phyloP scores from a whole-genome alignment of 2,113 vertebrate genomes.

The Cephalopterus ornatus region DNA sequence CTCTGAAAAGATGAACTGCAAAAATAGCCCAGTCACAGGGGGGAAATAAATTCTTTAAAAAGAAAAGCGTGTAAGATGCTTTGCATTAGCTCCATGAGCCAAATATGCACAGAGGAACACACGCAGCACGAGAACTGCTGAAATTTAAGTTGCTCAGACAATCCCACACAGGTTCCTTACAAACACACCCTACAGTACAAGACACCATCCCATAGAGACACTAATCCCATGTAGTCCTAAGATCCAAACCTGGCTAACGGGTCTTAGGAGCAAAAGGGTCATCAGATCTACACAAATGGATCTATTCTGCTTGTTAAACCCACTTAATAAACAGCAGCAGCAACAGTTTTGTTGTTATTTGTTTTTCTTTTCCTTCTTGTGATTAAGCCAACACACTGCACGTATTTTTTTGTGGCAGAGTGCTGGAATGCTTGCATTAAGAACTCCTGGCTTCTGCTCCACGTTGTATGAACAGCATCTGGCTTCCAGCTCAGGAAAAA shows the following conservation, averaged over 20 bases:
- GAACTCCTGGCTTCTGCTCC: not conserved
- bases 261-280: not conserved
- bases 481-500: not conserved
- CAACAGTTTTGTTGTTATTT: not conserved
- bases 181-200: not conserved
- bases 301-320: not conserved
- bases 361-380: not conserved
- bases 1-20: not conserved
- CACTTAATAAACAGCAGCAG: not conserved
- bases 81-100: not conserved
- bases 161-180: not conserved
- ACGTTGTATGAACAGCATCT: not conserved
- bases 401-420: not conserved
- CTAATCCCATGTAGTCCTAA: not conserved
- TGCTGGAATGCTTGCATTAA: not conserved
- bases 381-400: not conserved
- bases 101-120: accelerated
- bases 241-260: not conserved
- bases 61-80: not conserved
- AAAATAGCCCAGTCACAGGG: not conserved
- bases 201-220: not conserved
- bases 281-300: not conserved
- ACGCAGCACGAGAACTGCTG: not conserved
- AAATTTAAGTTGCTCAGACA: not conserved
- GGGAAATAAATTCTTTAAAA: not conserved